Conservation (phyloP, 2,113 vertebrate genomes). For the Peromyscus leucopus region DNA sequence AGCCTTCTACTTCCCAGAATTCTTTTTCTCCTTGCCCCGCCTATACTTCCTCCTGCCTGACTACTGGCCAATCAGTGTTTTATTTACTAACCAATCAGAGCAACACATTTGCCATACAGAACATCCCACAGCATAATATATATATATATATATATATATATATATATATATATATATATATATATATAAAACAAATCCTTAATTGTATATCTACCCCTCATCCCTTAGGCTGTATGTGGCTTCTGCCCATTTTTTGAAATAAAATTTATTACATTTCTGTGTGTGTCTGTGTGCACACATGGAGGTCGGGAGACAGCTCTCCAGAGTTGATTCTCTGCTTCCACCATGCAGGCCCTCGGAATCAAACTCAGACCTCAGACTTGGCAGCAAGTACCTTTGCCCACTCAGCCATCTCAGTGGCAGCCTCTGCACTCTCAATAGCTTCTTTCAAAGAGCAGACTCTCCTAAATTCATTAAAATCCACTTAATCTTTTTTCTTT, state of each 20-base stretch:
- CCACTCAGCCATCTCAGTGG: background rate
- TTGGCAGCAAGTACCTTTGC: background rate
- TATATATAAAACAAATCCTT: background rate
- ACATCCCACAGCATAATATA: too few relatives aligned
- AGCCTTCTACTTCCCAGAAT: too few relatives aligned
- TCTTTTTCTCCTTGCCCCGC: too few relatives aligned
- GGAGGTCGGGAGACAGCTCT: background rate
- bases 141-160: background rate
- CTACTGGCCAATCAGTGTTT: too few relatives aligned
- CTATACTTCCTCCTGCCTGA: too few relatives aligned
- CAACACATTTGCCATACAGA: too few relatives aligned
- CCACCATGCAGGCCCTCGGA: background rate
- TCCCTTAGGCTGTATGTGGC: background rate
- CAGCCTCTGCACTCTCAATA: background rate
- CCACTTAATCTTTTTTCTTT: background rate
- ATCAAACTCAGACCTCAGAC: background rate
- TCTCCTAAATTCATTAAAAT: slow-evolving; percentile 36
- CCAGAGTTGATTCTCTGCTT: background rate
- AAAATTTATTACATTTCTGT: background rate
- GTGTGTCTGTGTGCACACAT: background rate
- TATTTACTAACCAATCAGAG: too few relatives aligned
- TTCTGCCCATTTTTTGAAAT: background rate
- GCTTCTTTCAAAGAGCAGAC: slow-evolving; percentile 40
- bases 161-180: background rate
- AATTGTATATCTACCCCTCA: background rate